These are phyloP conservation scores for Athene cunicularia DNA, from an alignment of 2,113 vertebrate species.

Conservation along the genomic window DNA sequence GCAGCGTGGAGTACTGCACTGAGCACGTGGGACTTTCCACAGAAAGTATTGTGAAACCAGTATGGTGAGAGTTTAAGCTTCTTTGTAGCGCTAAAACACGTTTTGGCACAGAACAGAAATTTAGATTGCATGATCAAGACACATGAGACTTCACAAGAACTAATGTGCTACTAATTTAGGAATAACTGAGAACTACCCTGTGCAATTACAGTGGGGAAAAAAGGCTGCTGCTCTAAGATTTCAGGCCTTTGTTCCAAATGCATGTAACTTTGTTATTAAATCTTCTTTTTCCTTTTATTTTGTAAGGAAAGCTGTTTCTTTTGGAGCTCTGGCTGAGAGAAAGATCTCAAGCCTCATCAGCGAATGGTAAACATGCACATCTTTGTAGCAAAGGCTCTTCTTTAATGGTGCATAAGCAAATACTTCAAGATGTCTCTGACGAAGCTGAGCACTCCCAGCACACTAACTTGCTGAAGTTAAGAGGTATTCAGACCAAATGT, in stretches of 20 bases:
- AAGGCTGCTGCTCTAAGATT: background rate
- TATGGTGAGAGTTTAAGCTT: background rate
- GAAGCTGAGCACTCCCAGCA: background rate
- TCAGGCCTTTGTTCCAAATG: background rate
- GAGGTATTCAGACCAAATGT: background rate
- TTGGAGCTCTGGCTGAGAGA: background rate
- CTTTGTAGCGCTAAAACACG: background rate
- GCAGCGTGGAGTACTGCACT: rapidly evolving
- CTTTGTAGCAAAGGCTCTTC: background rate
- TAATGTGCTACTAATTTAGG: background rate
- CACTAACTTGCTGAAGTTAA: background rate
- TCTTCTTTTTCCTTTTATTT: background rate
- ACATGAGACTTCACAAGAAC: constrained; percentile 6
- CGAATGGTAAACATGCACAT: background rate
- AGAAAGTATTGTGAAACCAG: constrained; percentile 12
- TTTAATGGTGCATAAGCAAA: background rate
- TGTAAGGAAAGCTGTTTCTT: background rate
- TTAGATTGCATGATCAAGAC: background rate
- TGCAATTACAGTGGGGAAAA: background rate
- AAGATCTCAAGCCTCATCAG: background rate
- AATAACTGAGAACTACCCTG: background rate
- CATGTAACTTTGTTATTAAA: background rate
- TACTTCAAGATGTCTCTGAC: background rate
- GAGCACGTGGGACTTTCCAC: background rate
- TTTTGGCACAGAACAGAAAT: constrained; percentile 8